A percentile compares a stretch with the other conserved stretches of the same genome.
Conservation (phyloP, 2,888 invertebrate genomes). For the Drosophila stalkeri region DNA sequence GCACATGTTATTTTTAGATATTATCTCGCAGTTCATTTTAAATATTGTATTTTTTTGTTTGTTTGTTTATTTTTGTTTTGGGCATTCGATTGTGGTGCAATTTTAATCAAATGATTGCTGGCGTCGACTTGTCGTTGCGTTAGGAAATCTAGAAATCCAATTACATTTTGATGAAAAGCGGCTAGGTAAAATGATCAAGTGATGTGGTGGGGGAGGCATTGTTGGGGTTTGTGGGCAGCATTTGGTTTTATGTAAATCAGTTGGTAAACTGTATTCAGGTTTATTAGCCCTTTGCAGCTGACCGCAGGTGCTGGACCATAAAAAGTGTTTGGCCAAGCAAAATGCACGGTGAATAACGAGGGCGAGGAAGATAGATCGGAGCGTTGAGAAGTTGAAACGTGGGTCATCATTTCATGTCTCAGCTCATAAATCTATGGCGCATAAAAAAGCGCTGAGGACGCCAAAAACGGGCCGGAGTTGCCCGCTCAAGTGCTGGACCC, state of each 20-base stretch:
- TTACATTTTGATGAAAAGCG: constrained; percentile 71
- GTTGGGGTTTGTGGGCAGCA: constrained; percentile 21
- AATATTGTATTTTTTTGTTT: constrained; percentile 17
- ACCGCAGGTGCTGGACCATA: constrained; percentile 79
- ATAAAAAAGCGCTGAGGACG: constrained; percentile 68
- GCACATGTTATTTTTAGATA: constrained; percentile 46
- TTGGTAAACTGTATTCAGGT: constrained; percentile 56
- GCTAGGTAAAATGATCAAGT: constrained; percentile 47
- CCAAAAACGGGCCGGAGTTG: constrained; percentile 38
- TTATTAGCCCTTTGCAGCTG: constrained; percentile 76
- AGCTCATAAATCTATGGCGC: constrained; percentile 74
- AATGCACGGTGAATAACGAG: constrained; percentile 28
- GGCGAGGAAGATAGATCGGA: constrained; percentile 30
- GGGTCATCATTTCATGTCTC: constrained; percentile 79
- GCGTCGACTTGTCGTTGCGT: constrained; percentile 48
- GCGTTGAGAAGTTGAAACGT: constrained; percentile 38
- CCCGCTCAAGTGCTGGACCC: constrained; percentile 6
- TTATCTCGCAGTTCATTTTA: constrained; percentile 18
- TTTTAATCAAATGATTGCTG: constrained; percentile 74
- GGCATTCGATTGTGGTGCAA: constrained; percentile 42
- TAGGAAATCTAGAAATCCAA: constrained; percentile 63
- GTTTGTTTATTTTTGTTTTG: constrained; percentile 26
- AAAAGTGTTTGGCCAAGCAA: constrained; percentile 73
- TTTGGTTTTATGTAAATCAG: constrained; percentile 76
- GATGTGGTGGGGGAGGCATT: not conserved